Conservation (phyloP, 2,888 invertebrate species). For the Polydrusus cervinus region DNA sequence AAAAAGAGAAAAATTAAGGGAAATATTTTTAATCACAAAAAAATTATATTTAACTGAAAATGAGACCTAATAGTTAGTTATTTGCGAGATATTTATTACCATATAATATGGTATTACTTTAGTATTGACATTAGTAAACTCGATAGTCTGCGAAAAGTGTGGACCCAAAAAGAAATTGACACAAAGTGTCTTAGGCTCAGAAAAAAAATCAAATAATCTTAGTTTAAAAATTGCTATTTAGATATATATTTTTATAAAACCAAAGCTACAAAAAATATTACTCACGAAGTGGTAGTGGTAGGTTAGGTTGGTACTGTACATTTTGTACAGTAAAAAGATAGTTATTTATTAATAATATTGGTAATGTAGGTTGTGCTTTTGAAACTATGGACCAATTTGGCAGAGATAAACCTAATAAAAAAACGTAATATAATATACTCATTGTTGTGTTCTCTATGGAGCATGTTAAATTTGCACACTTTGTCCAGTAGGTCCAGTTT, state of each 20-base stretch:
- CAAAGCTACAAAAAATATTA: slow-evolving; percentile 6
- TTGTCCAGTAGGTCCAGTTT: slow-evolving; percentile 1
- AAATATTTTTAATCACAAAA: slow-evolving; percentile 2
- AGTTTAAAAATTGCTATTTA: background rate
- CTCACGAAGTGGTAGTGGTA: background rate
- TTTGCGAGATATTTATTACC: too few relatives aligned
- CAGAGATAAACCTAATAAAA: background rate
- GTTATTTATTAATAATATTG: background rate
- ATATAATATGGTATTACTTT: too few relatives aligned
- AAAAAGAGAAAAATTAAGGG: background rate
- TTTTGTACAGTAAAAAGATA: background rate
- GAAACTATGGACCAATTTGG: slow-evolving; percentile 10
- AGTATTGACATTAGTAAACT: too few relatives aligned
- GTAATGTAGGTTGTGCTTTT: background rate
- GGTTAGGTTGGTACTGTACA: background rate
- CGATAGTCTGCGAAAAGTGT: too few relatives aligned
- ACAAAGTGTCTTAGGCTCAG: background rate
- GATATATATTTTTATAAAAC: slow-evolving; percentile 6
- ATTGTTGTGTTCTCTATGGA: background rate
- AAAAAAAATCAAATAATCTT: slow-evolving; percentile 12
- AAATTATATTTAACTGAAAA: background rate
- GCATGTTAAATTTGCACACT: too few relatives aligned
- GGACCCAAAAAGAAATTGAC: background rate
- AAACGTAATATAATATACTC: background rate
- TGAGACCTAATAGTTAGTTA: too few relatives aligned